These are phyloP conservation scores for Arvicola amphibius DNA, from an alignment of 2,797 vertebrate species.

Conservation along the genomic window DNA sequence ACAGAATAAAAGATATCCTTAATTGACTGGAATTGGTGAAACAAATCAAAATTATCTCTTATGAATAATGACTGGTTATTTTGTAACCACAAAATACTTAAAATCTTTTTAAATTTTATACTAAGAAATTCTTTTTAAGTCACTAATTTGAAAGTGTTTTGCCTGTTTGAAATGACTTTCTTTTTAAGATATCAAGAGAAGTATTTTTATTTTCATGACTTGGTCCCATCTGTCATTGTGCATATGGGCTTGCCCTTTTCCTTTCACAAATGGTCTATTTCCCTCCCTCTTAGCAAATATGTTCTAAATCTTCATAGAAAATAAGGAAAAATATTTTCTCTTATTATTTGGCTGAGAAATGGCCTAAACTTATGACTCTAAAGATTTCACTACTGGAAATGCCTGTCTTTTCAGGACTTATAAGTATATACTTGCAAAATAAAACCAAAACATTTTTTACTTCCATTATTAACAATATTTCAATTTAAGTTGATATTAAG, in stretches of 20 bases:
- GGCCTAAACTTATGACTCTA: conserved; percentile 53
- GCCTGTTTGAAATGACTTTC: conserved; percentile 28
- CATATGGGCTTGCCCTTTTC: conserved; percentile 56
- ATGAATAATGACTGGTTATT: conserved; percentile 21
- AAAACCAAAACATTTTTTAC: conserved; percentile 4
- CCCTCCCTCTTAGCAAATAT: conserved; percentile 61
- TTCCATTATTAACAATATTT: background rate
- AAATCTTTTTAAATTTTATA: conserved; percentile 17
- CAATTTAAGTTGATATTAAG: conserved; percentile 23
- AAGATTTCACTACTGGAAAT: conserved; percentile 58
- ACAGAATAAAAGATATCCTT: conserved; percentile 1
- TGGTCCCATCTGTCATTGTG: conserved; percentile 54
- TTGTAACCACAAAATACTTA: conserved; percentile 61
- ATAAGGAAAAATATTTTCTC: conserved; percentile 55
- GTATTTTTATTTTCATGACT: background rate
- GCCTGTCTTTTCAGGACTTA: conserved; percentile 15
- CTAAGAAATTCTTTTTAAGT: conserved; percentile 50
- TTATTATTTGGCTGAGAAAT: conserved; percentile 65
- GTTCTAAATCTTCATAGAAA: conserved; percentile 51
- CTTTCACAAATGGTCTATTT: conserved; percentile 60
- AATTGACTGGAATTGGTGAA: conserved; percentile 1
- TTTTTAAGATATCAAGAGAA: background rate
- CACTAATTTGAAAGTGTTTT: conserved; percentile 60
- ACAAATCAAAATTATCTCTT: conserved; percentile 44
- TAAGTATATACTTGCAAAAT: conserved; percentile 36